phyloP scores from a whole-genome alignment of 92 coral and sea anemone species.

The Porites rus region DNA sequence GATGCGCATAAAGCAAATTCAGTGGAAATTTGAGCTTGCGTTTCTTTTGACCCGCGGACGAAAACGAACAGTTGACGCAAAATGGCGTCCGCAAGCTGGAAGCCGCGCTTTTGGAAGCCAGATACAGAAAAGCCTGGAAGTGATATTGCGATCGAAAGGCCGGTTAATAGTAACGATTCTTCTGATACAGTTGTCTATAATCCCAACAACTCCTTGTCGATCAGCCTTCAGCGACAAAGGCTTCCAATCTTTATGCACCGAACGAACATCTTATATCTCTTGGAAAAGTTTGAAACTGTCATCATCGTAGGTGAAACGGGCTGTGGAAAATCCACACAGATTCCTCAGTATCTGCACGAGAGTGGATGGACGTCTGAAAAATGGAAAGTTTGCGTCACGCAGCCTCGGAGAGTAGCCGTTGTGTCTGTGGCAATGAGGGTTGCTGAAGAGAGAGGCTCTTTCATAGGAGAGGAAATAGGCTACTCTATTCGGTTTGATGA shows the following conservation, averaged over 20 bases:
- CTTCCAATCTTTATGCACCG: conserved; percentile 98
- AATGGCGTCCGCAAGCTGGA: conserved; percentile 74
- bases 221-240: conserved; percentile 91
- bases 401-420: conserved; percentile 98
- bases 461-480: conserved; percentile 95
- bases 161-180: conserved; percentile 65
- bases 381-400: conserved; percentile 89
- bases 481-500: conserved; percentile 96
- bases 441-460: conserved; percentile 91
- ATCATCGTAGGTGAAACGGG: conserved; percentile 99
- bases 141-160: conserved; percentile 79
- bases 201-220: conserved; percentile 84
- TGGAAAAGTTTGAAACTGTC: conserved; percentile 95
- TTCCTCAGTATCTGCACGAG: conserved; percentile 89
- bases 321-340: conserved; percentile 99
- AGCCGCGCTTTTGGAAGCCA: conserved; percentile 92
- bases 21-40: background rate
- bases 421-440: conserved; percentile 95
- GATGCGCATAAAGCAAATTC: background rate
- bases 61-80: conserved; percentile 4
- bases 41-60: background rate
- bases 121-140: conserved; percentile 91
- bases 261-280: conserved; percentile 93
- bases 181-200: conserved; percentile 75
- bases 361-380: conserved; percentile 93